Base-by-base conservation (phyloP, 2,888 invertebrate species). In the Drosophila koepferae region DNA sequence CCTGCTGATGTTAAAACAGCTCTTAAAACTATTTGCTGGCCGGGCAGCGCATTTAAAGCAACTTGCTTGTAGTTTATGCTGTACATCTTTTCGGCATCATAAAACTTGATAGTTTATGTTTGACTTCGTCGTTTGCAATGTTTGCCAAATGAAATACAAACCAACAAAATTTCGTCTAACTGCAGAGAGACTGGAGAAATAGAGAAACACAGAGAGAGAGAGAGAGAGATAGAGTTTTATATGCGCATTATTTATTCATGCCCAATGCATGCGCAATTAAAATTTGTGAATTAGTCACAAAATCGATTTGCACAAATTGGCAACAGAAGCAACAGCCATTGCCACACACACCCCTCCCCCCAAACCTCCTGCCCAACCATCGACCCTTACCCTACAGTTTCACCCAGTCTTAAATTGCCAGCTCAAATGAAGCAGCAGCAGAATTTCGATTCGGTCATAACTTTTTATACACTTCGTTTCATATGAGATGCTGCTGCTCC, bases 101-200 rank as follows among this genome's bases (percentile, higher is more conserved):
- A 85, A 85, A 87, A 83, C 77, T 87, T 82, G 66, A 85, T 83
- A 82, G 87, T 86, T 87, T 87, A 84, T 88, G 86, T 78, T 78
- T 71, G 76, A 68, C 72, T 76, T 70, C 67, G 64, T 74, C 60
- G 49, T 31, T 65, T 54, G 53, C 51, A 63, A 63, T 79, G 75
- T 76, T 80, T 70, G 66, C 62, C 68, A 74, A 80, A 72, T 69
- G 72, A 78, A 72, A 81, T 67, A 81, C 71, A 67, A 67, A 58
- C 67, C 61, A 59, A 53, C 65, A 69, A 68, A 77, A 77, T 56
- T 60, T 51, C 41, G 44, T 56, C 49, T 43, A 71, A 51, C 69
- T 74, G 75, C 79, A 70, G 60, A 31, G n/a, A 18, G 34, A 10
- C 3, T 23, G 14, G 16, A 23, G 23, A 4, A 28, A 56, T 61